Evolutionary conservation across 1,140 invertebrate genomes (phyloP).

Genomic region (Melanaphis sacchari): DNA sequence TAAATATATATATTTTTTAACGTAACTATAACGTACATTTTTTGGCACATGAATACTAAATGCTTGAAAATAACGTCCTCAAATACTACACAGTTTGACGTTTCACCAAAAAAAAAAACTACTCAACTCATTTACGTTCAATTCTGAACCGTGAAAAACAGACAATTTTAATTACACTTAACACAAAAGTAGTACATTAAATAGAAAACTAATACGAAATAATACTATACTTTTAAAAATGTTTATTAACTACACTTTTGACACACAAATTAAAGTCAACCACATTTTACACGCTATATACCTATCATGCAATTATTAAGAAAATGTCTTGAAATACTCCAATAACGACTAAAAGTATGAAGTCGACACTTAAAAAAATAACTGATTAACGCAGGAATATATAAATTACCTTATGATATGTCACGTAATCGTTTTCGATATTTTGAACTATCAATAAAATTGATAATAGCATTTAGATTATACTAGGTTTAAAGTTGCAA

Average conservation of each 20-base stretch:
- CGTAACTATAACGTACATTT: background rate
- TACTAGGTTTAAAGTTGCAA: background rate
- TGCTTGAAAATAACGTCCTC: conserved; percentile 21
- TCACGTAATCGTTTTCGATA: background rate
- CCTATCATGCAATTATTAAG: background rate
- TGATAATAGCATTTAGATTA: background rate
- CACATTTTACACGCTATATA: background rate
- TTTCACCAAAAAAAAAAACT: conserved; percentile 18
- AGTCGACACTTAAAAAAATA: background rate
- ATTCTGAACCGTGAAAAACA: background rate
- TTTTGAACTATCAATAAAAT: background rate
- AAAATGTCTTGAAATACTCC: background rate
- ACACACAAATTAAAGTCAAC: background rate
- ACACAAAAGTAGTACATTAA: background rate
- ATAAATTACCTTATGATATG: background rate
- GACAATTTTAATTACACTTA: background rate
- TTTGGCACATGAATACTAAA: background rate
- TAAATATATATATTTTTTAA: background rate
- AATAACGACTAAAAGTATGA: background rate
- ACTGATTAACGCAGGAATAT: background rate
- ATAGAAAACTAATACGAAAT: background rate
- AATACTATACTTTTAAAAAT: background rate
- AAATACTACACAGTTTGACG: background rate
- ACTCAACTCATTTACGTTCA: background rate
- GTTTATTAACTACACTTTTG: background rate